Conservation (phyloP, 2,113 vertebrate genomes). For the pig (Sus scrofa) region DNA sequence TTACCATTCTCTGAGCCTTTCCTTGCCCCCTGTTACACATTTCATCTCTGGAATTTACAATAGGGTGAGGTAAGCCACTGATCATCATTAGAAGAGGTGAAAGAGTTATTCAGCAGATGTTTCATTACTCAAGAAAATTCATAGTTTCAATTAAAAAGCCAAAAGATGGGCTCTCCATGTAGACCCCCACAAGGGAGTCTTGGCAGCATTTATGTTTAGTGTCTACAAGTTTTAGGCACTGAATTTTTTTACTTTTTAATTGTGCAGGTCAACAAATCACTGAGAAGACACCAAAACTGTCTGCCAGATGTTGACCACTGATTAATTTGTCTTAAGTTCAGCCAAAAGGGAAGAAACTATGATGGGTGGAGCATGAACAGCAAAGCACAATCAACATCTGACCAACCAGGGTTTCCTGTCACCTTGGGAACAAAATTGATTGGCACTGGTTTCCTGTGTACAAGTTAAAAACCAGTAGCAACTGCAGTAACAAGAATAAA, state of each 20-base stretch:
- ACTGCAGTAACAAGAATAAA: constrained; percentile 89
- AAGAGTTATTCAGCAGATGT: constrained; percentile 58
- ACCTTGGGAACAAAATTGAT: constrained; percentile 92
- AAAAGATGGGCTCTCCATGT: neutral
- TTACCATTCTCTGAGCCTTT: constrained; percentile 61
- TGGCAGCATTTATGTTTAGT: constrained; percentile 13
- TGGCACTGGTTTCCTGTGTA: constrained; percentile 91
- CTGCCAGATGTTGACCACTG: constrained; percentile 90
- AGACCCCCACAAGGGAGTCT: neutral
- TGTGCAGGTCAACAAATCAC: constrained; percentile 80
- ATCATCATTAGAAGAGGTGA: constrained; percentile 12
- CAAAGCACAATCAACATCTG: constrained; percentile 90
- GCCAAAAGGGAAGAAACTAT: constrained; percentile 92
- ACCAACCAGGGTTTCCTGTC: constrained; percentile 91
- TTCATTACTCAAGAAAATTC: constrained; percentile 30
- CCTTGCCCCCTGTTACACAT: neutral
- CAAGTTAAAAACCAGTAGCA: constrained; percentile 89
- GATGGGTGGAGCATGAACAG: constrained; percentile 87
- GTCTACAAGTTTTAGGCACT: neutral
- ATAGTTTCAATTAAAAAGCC: constrained; percentile 12
- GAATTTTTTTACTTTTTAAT: constrained; percentile 67
- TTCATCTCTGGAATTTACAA: constrained; percentile 66
- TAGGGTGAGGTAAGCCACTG: constrained; percentile 57
- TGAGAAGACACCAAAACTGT: constrained; percentile 87
- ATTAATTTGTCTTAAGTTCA: constrained; percentile 91